Evolutionary conservation across 2,888 invertebrate species (phyloP).

Genomic region (Cheilosia vernalis): DNA sequence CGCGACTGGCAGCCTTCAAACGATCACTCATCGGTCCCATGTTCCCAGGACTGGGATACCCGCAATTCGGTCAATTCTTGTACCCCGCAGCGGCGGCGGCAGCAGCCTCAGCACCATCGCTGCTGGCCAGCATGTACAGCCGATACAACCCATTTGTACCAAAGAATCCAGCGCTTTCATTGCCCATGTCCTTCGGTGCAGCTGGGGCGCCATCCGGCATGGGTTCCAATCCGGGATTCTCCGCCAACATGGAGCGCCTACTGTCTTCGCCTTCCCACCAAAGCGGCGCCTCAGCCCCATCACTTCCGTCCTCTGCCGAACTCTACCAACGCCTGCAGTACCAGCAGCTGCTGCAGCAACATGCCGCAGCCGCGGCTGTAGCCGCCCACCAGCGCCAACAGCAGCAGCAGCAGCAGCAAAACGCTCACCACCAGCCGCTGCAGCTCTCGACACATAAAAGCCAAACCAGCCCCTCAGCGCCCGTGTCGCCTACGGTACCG

Average conservation of each 20-base stretch:
- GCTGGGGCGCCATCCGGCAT: constrained; percentile 43
- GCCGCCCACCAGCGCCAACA: constrained; percentile 82
- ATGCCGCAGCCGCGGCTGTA: constrained; percentile 82
- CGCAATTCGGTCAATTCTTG: constrained; percentile 86
- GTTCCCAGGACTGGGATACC: constrained; percentile 82
- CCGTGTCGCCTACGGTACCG: constrained; percentile 75
- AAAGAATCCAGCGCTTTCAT: constrained; percentile 84
- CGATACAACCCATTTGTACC: constrained; percentile 87
- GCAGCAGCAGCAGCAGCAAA: constrained; percentile 80
- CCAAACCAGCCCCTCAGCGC: constrained; percentile 80
- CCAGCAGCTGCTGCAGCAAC: constrained; percentile 83
- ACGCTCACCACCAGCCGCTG: constrained; percentile 79
- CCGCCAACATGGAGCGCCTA: constrained; percentile 78
- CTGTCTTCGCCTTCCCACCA: constrained; percentile 78
- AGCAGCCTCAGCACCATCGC: constrained; percentile 85
- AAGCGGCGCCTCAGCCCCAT: constrained; percentile 80
- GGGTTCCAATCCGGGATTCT: constrained; percentile 79
- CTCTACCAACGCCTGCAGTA: constrained; percentile 84
- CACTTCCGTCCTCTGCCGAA: constrained; percentile 84
- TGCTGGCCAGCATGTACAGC: constrained; percentile 88
- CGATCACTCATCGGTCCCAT: constrained; percentile 87
- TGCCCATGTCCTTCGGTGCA: constrained; percentile 83
- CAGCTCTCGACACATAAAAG: constrained; percentile 80
- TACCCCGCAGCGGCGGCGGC: constrained; percentile 85
- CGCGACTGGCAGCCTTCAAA: constrained; percentile 94